Evolutionary conservation across 2,113 vertebrate species (phyloP), one percentile per base, ranked within the genome.

Genomic region (Clarias batrachus): DNA sequence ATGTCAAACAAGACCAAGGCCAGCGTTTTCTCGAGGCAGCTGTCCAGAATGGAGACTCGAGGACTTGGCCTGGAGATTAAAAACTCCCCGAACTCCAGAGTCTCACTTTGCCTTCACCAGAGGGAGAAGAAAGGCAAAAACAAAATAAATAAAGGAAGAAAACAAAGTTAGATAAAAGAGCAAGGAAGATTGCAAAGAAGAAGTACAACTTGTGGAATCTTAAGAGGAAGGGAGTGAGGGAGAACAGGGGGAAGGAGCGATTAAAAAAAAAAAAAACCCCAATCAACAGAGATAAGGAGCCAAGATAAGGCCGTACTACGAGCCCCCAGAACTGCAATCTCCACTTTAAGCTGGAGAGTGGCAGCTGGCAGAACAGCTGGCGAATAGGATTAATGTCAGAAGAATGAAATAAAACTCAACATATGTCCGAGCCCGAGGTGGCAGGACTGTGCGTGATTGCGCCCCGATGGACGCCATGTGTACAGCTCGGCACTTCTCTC

Each of bases 331-430:
- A 97, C 97, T 96, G 96, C 97, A 97, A 98, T 98, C 97, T 95
- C 93, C 94, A 97, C 96, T 95, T 80, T 94, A 96, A 97, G 96
- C 97, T 96, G 96, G 95, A 97, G 97, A 97, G 97, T 96, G 97
- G 97, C 98, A 98, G 97, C 98, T 99, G 98, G 97, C 97, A 96
- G 96, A 98, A 98, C 98, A 99, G 98, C 97, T 99, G 98, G 97
- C 97, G 97, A 97, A 97, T 96, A 97, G 97, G 98, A 99, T 98
- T 98, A 98, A 98, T 98, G 98, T 99, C 98, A 99, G 96, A 98
- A 99, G 95, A 98, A 98, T 98, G 97, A 98, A 98, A 98, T 99
- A 99, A 99, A 99, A 97, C 96, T 97, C 97, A 99, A 97, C 98
- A 99, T 99, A 99, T 99, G 98, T 98, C 97, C 97, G 96, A 97